Evolutionary conservation across 2,113 vertebrate species (phyloP).

Genomic region (Burhinus oedicnemus): DNA sequence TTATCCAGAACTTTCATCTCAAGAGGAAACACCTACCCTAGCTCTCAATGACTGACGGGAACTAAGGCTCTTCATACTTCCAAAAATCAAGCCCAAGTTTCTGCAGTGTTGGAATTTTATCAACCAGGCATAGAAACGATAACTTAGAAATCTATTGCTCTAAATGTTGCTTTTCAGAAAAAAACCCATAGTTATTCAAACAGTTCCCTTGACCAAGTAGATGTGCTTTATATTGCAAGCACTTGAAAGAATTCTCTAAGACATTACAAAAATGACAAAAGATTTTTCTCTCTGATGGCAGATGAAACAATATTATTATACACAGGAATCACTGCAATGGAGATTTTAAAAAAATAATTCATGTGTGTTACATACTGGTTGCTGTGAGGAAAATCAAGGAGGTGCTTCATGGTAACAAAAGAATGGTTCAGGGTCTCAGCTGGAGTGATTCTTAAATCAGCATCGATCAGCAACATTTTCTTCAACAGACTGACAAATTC

Average conservation of each 20-base stretch:
- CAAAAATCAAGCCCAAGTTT: not conserved
- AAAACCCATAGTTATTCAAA: not conserved
- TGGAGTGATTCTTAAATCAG: conserved; percentile 93
- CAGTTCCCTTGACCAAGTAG: not conserved
- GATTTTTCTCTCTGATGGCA: not conserved
- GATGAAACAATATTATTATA: not conserved
- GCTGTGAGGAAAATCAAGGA: conserved; percentile 97
- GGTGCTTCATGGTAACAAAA: conserved; percentile 98
- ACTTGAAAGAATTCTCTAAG: not conserved
- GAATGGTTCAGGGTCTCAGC: conserved; percentile 91
- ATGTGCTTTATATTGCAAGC: not conserved
- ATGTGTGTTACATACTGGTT: conserved; percentile 86
- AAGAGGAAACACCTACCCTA: not conserved
- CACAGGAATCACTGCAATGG: not conserved
- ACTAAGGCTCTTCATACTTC: not conserved
- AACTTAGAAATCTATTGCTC: not conserved
- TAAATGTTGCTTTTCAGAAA: not conserved
- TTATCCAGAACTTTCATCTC: not conserved
- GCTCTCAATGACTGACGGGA: not conserved
- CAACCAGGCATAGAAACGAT: not conserved
- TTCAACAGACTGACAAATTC: conserved; percentile 97
- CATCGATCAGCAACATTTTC: conserved; percentile 97
- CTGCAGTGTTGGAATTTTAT: not conserved
- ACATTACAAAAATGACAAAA: not conserved
- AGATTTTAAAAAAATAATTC: not conserved